phyloP scores from a whole-genome alignment of 2,113 vertebrate species.

The Eptesicus fuscus region DNA sequence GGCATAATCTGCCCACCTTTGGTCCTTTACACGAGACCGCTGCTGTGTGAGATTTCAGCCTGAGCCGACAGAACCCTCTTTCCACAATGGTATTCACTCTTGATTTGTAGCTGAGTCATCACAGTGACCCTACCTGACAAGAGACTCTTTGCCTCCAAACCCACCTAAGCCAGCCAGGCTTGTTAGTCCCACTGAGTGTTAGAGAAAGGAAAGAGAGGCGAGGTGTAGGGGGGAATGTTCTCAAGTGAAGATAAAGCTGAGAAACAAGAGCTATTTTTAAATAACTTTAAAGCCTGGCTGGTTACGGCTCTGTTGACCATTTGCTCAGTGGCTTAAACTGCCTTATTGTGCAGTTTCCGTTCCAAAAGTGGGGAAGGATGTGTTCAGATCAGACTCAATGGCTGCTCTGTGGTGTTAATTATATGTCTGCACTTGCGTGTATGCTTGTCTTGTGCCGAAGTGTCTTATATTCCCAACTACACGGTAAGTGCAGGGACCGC shows the following conservation, averaged over 20 bases:
- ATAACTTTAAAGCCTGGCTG: neutral
- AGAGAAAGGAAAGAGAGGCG: neutral
- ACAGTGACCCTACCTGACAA: neutral
- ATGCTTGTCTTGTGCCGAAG: too few species aligned
- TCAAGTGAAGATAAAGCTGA: neutral
- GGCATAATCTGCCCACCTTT: neutral
- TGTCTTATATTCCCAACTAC: neutral
- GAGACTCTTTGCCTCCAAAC: neutral
- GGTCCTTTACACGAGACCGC: neutral
- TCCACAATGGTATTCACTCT: neutral
- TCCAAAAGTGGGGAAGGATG: neutral
- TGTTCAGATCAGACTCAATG: accelerated
- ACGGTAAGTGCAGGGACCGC: accelerated
- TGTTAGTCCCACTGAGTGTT: neutral
- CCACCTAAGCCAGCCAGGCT: neutral
- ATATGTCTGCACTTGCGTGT: accelerated
- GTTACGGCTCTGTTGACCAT: accelerated
- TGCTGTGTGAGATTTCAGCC: neutral
- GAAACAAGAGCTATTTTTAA: neutral
- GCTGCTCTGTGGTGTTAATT: neutral
- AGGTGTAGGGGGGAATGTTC: neutral
- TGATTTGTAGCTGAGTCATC: neutral
- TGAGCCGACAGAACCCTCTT: neutral
- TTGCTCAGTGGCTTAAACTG: neutral
- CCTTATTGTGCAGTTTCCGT: neutral